Evolutionary conservation across 2,113 vertebrate species (phyloP).

Genomic region (Coturnix japonica): DNA sequence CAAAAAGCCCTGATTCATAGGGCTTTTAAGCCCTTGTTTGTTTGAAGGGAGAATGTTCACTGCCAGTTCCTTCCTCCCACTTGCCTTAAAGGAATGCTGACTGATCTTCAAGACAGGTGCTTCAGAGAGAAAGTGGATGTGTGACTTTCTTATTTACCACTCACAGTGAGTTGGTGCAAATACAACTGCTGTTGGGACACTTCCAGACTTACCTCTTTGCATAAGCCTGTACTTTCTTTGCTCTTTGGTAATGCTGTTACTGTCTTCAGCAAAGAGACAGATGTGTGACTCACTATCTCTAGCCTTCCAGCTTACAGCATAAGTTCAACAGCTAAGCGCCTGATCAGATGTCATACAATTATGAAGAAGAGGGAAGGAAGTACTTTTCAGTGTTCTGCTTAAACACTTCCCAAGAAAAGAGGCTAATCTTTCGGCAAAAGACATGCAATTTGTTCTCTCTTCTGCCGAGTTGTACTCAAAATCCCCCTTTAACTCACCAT

Average conservation of each 20-base stretch:
- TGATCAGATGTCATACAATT: background rate
- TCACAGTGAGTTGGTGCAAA: background rate
- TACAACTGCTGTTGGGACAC: background rate
- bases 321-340: background rate
- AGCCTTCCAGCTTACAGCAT: background rate
- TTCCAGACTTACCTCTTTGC: background rate
- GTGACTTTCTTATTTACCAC: background rate
- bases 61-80: background rate
- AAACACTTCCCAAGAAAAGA: background rate
- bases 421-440: background rate
- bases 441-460: background rate
- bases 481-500: background rate
- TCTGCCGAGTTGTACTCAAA: background rate
- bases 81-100: background rate
- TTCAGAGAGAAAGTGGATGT: background rate
- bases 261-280: background rate
- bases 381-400: background rate
- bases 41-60: background rate
- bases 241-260: background rate
- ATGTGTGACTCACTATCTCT: background rate
- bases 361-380: constrained; percentile 11
- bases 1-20: background rate
- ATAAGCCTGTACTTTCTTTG: background rate
- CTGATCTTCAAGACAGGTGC: background rate
- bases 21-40: background rate